A percentile compares a stretch with the other conserved stretches of the same genome.
phyloP scores from a whole-genome alignment of 2,113 vertebrate species.

The Leptobrachium leishanense region DNA sequence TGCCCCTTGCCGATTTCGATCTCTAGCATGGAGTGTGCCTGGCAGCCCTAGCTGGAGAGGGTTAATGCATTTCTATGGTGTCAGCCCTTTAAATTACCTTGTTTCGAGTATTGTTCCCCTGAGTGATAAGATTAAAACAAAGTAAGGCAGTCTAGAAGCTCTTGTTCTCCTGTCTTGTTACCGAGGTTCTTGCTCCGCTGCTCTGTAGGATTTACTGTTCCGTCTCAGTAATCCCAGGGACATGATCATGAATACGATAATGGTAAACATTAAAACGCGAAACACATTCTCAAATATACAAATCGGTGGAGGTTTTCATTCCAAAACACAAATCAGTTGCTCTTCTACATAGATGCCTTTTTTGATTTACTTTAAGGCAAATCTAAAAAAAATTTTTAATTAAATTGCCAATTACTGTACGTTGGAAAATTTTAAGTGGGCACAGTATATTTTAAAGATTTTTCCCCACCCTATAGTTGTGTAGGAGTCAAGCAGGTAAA shows the following conservation, averaged over 20 bases:
- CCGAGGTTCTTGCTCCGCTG: background rate
- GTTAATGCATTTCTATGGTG: background rate
- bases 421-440: too few species aligned
- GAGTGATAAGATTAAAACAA: constrained; percentile 8
- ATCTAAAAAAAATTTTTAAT: background rate
- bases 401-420: background rate
- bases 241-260: constrained; percentile 27
- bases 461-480: too few species aligned
- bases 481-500: too few species aligned
- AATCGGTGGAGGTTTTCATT: background rate
- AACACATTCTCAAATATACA: background rate
- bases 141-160: background rate
- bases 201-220: constrained; percentile 33
- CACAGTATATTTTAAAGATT: too few species aligned
- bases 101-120: background rate
- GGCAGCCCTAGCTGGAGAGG: background rate
- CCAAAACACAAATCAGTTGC: background rate
- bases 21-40: too few species aligned
- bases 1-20: too few species aligned
- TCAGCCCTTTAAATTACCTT: background rate
- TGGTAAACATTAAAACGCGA: background rate
- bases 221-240: constrained; percentile 5
- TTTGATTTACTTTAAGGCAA: background rate
- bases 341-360: background rate
- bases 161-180: background rate